These are phyloP conservation scores for Diplosoma virens DNA, from an alignment of 23 tunicate species.

Conservation along the genomic window DNA sequence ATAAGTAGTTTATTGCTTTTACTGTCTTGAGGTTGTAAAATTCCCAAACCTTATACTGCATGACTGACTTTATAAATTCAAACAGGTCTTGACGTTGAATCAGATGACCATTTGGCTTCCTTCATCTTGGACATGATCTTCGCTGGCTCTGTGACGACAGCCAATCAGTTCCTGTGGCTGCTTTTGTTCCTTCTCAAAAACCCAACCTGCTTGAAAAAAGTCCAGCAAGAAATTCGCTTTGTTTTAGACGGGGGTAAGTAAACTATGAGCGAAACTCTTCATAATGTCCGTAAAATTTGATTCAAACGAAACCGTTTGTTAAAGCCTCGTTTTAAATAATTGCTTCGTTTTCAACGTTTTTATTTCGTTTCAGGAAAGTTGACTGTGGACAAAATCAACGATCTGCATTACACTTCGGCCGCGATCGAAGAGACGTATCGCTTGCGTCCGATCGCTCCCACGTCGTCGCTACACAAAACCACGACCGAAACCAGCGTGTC, in stretches of 20 bases:
- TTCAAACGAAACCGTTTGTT: too few relatives aligned
- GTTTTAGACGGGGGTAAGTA: too few relatives aligned
- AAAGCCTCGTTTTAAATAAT: too few relatives aligned
- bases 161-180: constrained; percentile 59
- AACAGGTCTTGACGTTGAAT: too few relatives aligned
- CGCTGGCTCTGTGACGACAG: constrained; percentile 60
- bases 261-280: too few relatives aligned
- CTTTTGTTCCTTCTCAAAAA: constrained; percentile 60
- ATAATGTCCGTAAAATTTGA: too few relatives aligned
- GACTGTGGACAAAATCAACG: neutral
- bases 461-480: constrained; percentile 43
- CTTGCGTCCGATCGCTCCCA: constrained; percentile 75
- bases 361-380: neutral
- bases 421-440: constrained; percentile 62
- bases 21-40: too few relatives aligned
- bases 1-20: too few relatives aligned
- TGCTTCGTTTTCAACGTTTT: too few relatives aligned
- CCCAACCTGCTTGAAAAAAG: constrained; percentile 36
- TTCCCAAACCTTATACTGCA: too few relatives aligned
- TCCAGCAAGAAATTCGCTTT: constrained; percentile 61
- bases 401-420: constrained; percentile 45
- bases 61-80: too few relatives aligned
- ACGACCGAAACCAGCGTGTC: constrained; percentile 34
- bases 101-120: constrained; percentile 29
- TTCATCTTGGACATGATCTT: constrained; percentile 41